A percentile compares a stretch with the other conserved stretches of the same genome.
phyloP scores from a whole-genome alignment of 2,888 invertebrate species.

The Parnassius mnemosyne region DNA sequence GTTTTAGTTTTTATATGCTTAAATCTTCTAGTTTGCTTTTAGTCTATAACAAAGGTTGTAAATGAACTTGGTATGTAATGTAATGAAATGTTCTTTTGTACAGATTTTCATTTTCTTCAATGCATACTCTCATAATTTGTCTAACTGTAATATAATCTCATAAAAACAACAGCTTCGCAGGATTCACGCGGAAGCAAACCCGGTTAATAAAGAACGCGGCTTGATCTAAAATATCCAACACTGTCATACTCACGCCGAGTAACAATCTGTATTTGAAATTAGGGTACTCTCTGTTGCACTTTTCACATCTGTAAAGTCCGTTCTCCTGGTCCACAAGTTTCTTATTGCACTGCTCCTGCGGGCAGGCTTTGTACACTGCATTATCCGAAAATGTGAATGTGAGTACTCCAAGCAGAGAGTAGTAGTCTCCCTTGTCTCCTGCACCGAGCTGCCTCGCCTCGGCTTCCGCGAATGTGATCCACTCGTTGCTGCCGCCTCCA shows the following conservation, averaged over 20 bases:
- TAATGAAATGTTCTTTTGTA: too few species aligned
- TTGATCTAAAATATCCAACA: too few species aligned
- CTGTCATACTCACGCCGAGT: conserved; percentile 81
- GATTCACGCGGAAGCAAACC: too few species aligned
- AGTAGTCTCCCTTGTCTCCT: conserved; percentile 91
- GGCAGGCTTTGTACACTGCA: conserved; percentile 95
- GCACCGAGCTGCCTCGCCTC: conserved; percentile 85
- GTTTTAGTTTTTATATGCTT: too few species aligned
- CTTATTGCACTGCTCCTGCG: conserved; percentile 94
- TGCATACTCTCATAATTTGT: too few species aligned
- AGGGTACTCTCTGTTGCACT: conserved; percentile 92
- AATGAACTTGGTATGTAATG: too few species aligned
- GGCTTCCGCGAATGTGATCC: conserved; percentile 89
- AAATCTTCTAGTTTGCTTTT: too few species aligned
- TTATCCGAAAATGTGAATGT: conserved; percentile 90
- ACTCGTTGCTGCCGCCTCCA: conserved; percentile 80
- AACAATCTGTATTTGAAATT: conserved; percentile 93
- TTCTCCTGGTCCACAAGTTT: conserved; percentile 94
- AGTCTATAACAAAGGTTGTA: too few species aligned
- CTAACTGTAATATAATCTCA: too few species aligned
- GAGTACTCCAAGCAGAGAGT: conserved; percentile 88
- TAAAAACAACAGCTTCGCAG: too few species aligned
- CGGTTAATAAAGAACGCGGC: too few species aligned
- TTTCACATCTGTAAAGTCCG: conserved; percentile 95
- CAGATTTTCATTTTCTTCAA: too few species aligned